phyloP scores from a whole-genome alignment of 92 coral and sea anemone species.

The Anthopleura xanthogrammica region DNA sequence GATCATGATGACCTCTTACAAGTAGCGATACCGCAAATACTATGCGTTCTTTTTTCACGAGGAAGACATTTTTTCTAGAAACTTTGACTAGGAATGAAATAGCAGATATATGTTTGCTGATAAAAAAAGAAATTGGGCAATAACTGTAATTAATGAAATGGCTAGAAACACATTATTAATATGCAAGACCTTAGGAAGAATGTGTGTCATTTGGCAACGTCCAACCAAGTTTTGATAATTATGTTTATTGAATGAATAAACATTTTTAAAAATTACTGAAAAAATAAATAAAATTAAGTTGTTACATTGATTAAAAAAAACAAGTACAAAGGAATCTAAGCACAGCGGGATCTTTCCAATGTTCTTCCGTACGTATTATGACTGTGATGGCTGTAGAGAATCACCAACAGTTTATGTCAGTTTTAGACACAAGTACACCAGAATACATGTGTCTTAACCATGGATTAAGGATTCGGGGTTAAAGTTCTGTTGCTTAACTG shows the following conservation, averaged over 20 bases:
- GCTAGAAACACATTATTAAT: not conserved
- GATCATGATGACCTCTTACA: not conserved
- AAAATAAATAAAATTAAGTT: not conserved
- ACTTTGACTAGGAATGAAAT: no score
- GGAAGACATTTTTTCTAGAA: not conserved
- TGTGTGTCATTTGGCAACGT: no score
- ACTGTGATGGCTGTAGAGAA: not conserved
- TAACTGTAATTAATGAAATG: not conserved
- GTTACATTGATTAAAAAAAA: not conserved
- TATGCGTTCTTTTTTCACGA: not conserved
- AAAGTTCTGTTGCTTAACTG: not conserved
- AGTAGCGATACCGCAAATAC: not conserved
- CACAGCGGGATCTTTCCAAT: not conserved
- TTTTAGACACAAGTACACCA: not conserved
- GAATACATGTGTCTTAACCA: not conserved
- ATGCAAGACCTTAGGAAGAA: not conserved
- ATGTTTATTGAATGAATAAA: not conserved
- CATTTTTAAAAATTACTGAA: not conserved
- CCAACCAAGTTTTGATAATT: not conserved
- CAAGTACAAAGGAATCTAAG: not conserved
- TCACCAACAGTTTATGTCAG: not conserved
- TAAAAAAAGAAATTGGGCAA: not conserved
- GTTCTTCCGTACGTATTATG: not conserved
- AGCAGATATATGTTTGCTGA: no score
- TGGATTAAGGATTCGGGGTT: constrained; percentile 4